Percentiles rank a stretch among this genome's conserved stretches.
Evolutionary conservation across 2,888 invertebrate species (phyloP).

Genomic region (Eumacrocentrus americanus): DNA sequence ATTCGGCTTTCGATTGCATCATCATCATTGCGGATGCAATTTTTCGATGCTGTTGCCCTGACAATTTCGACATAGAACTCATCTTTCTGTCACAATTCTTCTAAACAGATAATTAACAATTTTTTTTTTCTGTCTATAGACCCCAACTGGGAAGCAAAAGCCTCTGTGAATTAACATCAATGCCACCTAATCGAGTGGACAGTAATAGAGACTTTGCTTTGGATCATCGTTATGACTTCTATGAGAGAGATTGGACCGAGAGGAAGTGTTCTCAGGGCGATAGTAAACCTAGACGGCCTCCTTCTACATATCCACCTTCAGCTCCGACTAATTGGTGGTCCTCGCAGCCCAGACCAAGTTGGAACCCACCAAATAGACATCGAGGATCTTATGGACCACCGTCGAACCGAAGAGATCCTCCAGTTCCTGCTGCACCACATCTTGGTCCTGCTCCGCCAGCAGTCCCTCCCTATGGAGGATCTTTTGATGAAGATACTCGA

Average conservation of each 20-base stretch:
- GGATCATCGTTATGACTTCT: constrained; percentile 79
- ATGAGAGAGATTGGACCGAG: constrained; percentile 74
- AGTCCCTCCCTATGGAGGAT: constrained; percentile 16
- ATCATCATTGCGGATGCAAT: constrained; percentile 41
- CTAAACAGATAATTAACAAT: constrained; percentile 25
- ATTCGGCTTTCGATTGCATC: constrained; percentile 19
- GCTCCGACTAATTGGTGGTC: constrained; percentile 16
- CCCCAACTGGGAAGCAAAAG: constrained; percentile 20
- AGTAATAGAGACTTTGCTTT: constrained; percentile 69
- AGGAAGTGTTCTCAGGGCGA: constrained; percentile 8
- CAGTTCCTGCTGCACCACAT: not conserved
- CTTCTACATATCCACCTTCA: not conserved
- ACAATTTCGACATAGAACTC: constrained; percentile 5
- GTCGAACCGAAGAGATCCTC: constrained; percentile 1
- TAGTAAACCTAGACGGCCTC: not conserved
- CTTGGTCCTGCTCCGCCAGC: not conserved
- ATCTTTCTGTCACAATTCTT: not conserved
- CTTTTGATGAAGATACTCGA: constrained; percentile 19
- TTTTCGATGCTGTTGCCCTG: constrained; percentile 26
- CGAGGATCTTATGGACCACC: not conserved
- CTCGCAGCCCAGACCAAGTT: constrained; percentile 7
- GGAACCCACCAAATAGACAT: constrained; percentile 4
- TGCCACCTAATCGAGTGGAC: constrained; percentile 69
- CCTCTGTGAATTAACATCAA: constrained; percentile 37
- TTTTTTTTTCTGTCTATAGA: constrained; percentile 27